Conservation (phyloP, 2,797 vertebrate species). For the Buphagus erythrorhynchus region DNA sequence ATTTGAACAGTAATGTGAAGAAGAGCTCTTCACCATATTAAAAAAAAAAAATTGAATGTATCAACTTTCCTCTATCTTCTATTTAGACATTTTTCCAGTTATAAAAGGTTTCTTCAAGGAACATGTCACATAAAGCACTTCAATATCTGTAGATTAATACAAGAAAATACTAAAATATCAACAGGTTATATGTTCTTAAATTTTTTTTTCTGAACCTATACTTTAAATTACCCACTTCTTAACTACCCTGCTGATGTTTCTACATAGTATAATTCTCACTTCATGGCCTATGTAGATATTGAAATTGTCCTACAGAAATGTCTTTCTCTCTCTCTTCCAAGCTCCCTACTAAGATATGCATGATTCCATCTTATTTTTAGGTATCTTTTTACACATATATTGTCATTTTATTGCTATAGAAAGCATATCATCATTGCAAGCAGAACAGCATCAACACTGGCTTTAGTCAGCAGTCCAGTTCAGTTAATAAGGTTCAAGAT, state of each 20-base stretch:
- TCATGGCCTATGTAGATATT: no score
- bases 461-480: neutral
- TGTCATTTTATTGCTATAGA: conserved; percentile 47
- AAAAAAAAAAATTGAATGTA: neutral
- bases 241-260: neutral
- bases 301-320: no score
- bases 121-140: neutral
- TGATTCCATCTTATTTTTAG: no score
- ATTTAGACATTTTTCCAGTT: neutral
- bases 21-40: neutral
- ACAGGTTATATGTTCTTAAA: fast-evolving
- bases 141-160: neutral
- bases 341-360: no score
- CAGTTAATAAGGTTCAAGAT: neutral
- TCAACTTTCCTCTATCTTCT: neutral
- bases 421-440: conserved; percentile 17
- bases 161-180: neutral
- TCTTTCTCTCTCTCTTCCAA: no score
- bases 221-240: neutral
- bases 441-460: neutral
- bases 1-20: neutral
- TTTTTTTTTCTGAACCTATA: neutral
- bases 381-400: no score
- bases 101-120: neutral
- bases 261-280: no score